Base-by-base conservation (phyloP, 2,797 vertebrate species). In the Oreonectes daqikongensis region DNA sequence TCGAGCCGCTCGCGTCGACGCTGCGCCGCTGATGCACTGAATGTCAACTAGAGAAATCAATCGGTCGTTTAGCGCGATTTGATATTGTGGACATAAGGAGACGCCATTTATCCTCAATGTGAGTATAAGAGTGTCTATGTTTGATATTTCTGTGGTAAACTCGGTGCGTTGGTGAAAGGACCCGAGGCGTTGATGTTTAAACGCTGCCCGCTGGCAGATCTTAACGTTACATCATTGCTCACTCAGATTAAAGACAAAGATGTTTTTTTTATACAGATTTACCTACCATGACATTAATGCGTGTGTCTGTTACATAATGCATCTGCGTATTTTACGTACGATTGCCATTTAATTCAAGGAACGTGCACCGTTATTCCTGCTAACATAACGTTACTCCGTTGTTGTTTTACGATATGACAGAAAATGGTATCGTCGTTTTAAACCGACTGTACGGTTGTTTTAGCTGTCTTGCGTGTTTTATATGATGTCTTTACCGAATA, bases 141-240 rank as follows among this genome's bases (percentile, higher is more conserved):
- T 50, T 32, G 17, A 17, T 30, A 12, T 26, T 75, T 40, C 4
- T 48, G 10, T 32, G 26, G 22, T n/a, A 15, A 69, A 61, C 65
- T 30, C 35, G 52, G n/a, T 38, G 66, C 6, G 26, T 30, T n/a
- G 66, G 22, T 69, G 22, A 22, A 46, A 11, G 28, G 44, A 40
- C 38, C 32, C 66, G 55, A 52, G 22, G 48, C 57, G 57, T 60
- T 15, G 15, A 18, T 30, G 57, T 18, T n/a, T n/a, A n/a, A 32
- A 32, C 57, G 57, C 66, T 61, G 66, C 26, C 53, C 52, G 50
- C 20, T 75, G 52, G 55, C 64, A 17, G 24, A 42, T 69, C 22
- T 77, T 63, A n/a, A n/a, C n/a, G n/a, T n/a, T n/a, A 69, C 75
- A 61, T 61, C 55, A 52, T 57, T 6, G 55, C 55, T 30, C 44